A percentile compares a stretch with the other conserved stretches of the same genome.
Evolutionary conservation across 2,113 vertebrate genomes (phyloP).

Genomic region (Microtus oregoni): DNA sequence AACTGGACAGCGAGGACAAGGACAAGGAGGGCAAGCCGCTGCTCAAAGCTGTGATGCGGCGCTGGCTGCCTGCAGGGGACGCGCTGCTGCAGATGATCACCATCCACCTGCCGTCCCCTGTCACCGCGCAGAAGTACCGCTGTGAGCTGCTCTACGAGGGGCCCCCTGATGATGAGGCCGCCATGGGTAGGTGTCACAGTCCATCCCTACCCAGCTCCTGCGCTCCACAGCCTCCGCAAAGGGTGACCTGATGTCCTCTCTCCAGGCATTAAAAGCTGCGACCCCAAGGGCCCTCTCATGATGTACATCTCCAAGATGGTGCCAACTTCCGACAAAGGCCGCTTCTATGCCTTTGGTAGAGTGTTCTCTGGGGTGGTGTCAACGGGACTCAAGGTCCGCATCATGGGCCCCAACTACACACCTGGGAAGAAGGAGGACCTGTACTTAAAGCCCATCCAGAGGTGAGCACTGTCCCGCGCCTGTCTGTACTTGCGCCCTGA

Average conservation of each 20-base stretch:
- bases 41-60: constrained; percentile 97
- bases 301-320: constrained; percentile 99
- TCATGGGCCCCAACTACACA: constrained; percentile 97
- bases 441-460: constrained; percentile 97
- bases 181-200: constrained; percentile 89
- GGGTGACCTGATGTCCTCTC: accelerated
- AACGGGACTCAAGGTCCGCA: constrained; percentile 95
- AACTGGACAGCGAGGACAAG: constrained; percentile 94
- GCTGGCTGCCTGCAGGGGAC: constrained; percentile 97
- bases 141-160: constrained; percentile 98
- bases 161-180: constrained; percentile 95
- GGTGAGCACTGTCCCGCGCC: constrained; percentile 83
- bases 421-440: constrained; percentile 98
- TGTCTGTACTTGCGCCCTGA: neutral
- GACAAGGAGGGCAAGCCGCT: constrained; percentile 96
- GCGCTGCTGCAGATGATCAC: constrained; percentile 98
- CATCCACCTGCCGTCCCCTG: constrained; percentile 97
- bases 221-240: accelerated
- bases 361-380: constrained; percentile 96
- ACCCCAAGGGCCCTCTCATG: constrained; percentile 96
- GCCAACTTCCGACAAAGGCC: constrained; percentile 96
- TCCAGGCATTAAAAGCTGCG: constrained; percentile 96
- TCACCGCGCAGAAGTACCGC: constrained; percentile 97
- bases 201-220: accelerated
- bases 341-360: constrained; percentile 97